A percentile compares a stretch with the other conserved stretches of the same genome.
Evolutionary conservation across 2,797 vertebrate genomes (phyloP).

Genomic region (Muscicapa striata): DNA sequence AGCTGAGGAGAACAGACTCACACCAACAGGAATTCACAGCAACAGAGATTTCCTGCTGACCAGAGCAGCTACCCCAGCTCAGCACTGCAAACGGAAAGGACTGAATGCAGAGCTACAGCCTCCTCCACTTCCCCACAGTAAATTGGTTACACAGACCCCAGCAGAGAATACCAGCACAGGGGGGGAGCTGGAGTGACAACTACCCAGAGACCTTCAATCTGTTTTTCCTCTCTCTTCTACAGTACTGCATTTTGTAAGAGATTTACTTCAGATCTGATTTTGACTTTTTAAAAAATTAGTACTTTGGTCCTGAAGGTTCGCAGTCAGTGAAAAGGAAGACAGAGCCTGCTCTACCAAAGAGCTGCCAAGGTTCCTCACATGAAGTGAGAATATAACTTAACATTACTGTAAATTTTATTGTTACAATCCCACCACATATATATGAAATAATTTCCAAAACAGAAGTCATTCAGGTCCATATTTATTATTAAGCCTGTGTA

Average conservation of each 20-base stretch:
- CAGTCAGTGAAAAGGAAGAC: not conserved
- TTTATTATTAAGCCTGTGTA: conserved; percentile 56
- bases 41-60: not conserved
- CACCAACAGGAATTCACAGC: too few relatives aligned
- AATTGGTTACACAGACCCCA: not conserved
- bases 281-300: not conserved
- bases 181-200: not conserved
- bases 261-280: not conserved
- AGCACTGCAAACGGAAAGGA: fast-evolving
- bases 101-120: not conserved
- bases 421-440: not conserved
- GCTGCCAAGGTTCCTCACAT: not conserved
- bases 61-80: not conserved
- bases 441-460: not conserved
- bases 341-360: not conserved
- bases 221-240: not conserved
- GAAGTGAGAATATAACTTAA: not conserved
- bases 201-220: not conserved
- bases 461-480: not conserved
- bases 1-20: fast-evolving
- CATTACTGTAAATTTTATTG: not conserved
- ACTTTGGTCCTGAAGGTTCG: not conserved
- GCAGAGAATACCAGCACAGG: fast-evolving
- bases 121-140: fast-evolving
- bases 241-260: not conserved